These are phyloP conservation scores for Coregonus suidteri DNA, from an alignment of 2,797 vertebrate genomes.

Conservation along the genomic window DNA sequence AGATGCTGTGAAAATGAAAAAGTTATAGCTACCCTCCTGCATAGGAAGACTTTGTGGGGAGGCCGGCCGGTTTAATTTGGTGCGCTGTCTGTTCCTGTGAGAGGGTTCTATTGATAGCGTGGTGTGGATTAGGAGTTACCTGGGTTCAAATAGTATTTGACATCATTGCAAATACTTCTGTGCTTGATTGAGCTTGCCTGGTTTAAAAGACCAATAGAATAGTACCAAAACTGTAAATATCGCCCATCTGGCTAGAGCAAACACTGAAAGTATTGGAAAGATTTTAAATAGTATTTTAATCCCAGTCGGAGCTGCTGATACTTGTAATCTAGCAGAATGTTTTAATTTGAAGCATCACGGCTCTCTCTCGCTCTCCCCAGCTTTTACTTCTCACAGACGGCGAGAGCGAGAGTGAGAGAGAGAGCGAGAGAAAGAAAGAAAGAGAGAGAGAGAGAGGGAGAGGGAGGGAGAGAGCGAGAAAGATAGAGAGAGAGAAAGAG, in stretches of 20 bases:
- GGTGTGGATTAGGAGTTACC: slow-evolving; percentile 51
- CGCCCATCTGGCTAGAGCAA: background rate
- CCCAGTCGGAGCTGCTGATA: slow-evolving; percentile 52
- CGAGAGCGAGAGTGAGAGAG: slow-evolving; percentile 63
- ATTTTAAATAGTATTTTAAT: background rate
- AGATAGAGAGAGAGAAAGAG: background rate
- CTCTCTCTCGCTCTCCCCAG: slow-evolving; percentile 39
- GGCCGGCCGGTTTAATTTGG: slow-evolving; percentile 45
- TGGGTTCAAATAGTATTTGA: background rate
- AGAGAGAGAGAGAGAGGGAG: slow-evolving; percentile 44
- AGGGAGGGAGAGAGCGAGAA: background rate
- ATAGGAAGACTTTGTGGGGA: slow-evolving; percentile 31
- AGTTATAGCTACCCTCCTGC: slow-evolving; percentile 14
- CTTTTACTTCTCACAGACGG: slow-evolving; percentile 62
- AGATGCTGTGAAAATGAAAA: background rate
- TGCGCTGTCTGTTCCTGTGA: slow-evolving; percentile 31
- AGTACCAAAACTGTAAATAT: background rate
- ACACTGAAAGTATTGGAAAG: background rate
- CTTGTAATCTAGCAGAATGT: slow-evolving; percentile 67
- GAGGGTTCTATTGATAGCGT: slow-evolving; percentile 52
- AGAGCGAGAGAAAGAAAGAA: slow-evolving; percentile 52
- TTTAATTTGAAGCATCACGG: slow-evolving; percentile 76
- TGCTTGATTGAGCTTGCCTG: background rate
- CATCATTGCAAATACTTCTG: background rate
- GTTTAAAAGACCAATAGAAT: background rate